Conservation (phyloP, 2,888 invertebrate genomes). For the Pammene fasciana region DNA sequence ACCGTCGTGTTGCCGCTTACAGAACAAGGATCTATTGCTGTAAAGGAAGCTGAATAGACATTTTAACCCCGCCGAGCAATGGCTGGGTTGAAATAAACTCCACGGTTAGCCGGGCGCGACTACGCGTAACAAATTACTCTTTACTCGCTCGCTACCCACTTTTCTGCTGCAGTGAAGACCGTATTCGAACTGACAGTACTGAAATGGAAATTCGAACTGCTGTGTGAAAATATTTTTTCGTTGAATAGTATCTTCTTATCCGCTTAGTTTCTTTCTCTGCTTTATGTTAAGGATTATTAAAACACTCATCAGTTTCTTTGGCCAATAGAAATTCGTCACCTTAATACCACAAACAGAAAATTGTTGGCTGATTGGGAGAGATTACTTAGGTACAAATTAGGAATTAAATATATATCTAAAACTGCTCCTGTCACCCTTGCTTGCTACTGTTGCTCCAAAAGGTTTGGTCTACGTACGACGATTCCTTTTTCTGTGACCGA, state of each 20-base stretch:
- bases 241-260: neutral
- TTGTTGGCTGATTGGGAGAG: no score
- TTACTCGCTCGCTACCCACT: constrained; percentile 25
- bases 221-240: constrained; percentile 3
- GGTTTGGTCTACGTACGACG: no score
- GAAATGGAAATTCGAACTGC: constrained; percentile 16
- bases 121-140: constrained; percentile 34
- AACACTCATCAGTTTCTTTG: neutral
- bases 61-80: constrained; percentile 31
- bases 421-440: no score
- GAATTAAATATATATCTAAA: no score
- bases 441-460: no score
- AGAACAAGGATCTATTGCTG: constrained; percentile 28
- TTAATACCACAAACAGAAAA: no score
- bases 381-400: no score
- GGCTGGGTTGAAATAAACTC: constrained; percentile 25
- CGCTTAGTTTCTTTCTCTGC: neutral
- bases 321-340: no score
- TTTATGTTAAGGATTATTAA: neutral
- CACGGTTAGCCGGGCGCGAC: constrained; percentile 29
- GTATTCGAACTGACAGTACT: constrained; percentile 10
- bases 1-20: constrained; percentile 5
- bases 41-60: constrained; percentile 29
- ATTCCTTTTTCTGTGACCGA: no score
- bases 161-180: constrained; percentile 26